These are phyloP conservation scores for Muscicapa adusta DNA, from an alignment of 2,113 vertebrate genomes.

Conservation along the genomic window DNA sequence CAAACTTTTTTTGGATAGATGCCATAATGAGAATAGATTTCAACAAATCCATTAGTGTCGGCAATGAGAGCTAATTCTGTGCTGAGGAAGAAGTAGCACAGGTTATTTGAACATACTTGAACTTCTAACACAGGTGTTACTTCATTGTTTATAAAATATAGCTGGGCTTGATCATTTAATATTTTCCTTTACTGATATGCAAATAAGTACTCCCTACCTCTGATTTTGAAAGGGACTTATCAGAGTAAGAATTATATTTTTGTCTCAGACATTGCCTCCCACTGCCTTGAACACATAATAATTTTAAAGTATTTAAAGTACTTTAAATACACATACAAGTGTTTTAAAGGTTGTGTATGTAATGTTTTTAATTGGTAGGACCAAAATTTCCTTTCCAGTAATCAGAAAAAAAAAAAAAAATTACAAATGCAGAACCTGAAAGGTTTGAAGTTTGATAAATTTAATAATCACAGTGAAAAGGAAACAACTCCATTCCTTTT, in stretches of 20 bases:
- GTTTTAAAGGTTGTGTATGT: not conserved
- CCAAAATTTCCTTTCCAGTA: not conserved
- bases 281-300: not conserved
- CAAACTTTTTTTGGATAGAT: not conserved
- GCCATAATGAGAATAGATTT: not conserved
- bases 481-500: not conserved
- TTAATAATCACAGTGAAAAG: not conserved
- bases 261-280: rapidly evolving
- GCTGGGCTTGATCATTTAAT: not conserved
- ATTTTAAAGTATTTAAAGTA: not conserved
- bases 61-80: not conserved
- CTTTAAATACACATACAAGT: not conserved
- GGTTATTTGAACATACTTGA: not conserved
- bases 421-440: not conserved
- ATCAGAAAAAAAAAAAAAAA: not conserved
- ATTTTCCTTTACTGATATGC: not conserved
- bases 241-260: not conserved
- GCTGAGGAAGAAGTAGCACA: not conserved
- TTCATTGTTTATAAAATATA: not conserved
- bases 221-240: not conserved
- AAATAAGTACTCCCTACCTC: not conserved
- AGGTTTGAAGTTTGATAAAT: not conserved
- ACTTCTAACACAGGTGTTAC: not conserved
- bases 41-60: not conserved
- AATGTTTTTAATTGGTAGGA: not conserved